These are phyloP conservation scores for Drosophila biarmipes DNA, from an alignment of 1,140 invertebrate species.

Conservation along the genomic window DNA sequence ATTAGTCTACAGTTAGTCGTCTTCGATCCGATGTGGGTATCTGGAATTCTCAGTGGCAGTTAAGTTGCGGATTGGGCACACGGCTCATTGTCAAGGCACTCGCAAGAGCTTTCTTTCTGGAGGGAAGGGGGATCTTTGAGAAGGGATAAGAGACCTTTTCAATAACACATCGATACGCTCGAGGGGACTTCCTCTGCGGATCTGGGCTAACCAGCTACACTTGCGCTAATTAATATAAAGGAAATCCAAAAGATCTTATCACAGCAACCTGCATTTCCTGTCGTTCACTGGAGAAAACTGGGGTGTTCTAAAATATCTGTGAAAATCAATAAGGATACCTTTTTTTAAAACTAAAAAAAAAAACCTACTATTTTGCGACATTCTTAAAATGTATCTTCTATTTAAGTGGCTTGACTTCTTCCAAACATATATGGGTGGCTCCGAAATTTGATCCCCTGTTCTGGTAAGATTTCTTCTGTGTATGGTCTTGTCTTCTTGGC, in stretches of 20 bases:
- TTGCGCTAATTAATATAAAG: constrained; percentile 33
- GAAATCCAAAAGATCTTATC: constrained; percentile 53
- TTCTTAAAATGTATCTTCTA: too few relatives aligned
- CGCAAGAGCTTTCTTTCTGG: constrained; percentile 10
- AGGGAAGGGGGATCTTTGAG: constrained; percentile 15
- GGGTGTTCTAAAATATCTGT: not conserved
- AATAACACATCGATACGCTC: constrained; percentile 38
- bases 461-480: not conserved
- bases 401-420: not conserved
- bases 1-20: constrained; percentile 50
- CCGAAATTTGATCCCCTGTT: not conserved
- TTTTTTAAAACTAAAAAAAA: too few relatives aligned
- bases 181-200: constrained; percentile 30
- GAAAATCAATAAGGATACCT: too few relatives aligned
- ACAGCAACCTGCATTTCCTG: constrained; percentile 60
- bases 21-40: constrained; percentile 15
- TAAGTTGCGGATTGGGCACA: constrained; percentile 35
- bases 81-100: constrained; percentile 32
- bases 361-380: too few relatives aligned
- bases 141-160: constrained; percentile 24
- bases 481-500: constrained; percentile 14
- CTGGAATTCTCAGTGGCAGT: constrained; percentile 11
- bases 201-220: constrained; percentile 15
- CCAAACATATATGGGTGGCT: not conserved
- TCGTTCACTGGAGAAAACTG: not conserved